Conservation (phyloP, 2,797 vertebrate genomes). For the Psittacula derbiana region DNA sequence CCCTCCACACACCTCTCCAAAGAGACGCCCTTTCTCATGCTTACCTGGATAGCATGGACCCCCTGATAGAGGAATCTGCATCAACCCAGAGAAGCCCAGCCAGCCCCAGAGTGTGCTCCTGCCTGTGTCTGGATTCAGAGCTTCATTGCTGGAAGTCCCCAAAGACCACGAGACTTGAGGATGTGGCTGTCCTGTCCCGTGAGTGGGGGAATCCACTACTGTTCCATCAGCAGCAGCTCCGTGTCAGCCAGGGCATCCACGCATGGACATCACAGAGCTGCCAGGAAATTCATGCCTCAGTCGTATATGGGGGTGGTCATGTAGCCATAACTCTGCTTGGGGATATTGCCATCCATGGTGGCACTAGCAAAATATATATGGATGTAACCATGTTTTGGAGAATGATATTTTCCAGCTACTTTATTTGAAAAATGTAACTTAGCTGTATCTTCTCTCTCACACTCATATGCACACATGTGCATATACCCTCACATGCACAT, state of each 20-base stretch:
- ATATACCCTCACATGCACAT: neutral
- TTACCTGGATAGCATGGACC: neutral
- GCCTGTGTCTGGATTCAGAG: neutral
- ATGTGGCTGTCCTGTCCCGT: neutral
- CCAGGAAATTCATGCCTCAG: neutral
- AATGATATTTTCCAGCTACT: neutral
- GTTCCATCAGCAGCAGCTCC: neutral
- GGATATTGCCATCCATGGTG: fast-evolving
- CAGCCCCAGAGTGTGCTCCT: neutral
- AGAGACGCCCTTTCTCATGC: neutral
- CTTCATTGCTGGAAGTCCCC: neutral
- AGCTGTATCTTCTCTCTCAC: neutral
- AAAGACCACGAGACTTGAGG: fast-evolving
- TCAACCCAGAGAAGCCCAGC: neutral
- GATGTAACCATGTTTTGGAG: neutral
- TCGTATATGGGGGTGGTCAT: neutral
- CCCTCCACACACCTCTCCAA: neutral
- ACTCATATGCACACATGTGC: neutral
- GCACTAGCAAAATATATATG: neutral
- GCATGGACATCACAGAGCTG: fast-evolving
- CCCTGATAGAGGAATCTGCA: neutral
- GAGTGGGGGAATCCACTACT: neutral
- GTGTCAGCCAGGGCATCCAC: neutral
- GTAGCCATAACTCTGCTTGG: neutral
- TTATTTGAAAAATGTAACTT: neutral